Conservation (phyloP, 2,888 invertebrate species). For the Chymomyza procnemis region DNA sequence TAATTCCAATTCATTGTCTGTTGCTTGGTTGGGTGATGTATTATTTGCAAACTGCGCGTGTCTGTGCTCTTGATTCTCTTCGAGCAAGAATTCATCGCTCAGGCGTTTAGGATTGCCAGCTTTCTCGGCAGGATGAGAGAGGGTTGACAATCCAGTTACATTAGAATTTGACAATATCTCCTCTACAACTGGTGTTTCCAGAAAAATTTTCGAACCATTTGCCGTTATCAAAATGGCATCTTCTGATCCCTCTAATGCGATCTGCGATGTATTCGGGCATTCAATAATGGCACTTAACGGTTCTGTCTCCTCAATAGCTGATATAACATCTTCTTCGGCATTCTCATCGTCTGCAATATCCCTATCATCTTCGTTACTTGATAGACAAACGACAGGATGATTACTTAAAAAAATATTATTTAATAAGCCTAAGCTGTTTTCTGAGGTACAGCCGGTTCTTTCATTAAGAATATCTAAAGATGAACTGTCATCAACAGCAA, state of each 20-base stretch:
- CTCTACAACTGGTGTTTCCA: slow-evolving; percentile 78
- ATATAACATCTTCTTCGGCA: slow-evolving; percentile 18
- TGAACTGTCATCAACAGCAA: slow-evolving; percentile 72
- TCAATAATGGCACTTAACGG: slow-evolving; percentile 17
- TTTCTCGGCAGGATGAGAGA: slow-evolving; percentile 43
- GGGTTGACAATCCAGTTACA: not conserved
- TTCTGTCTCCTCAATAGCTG: slow-evolving; percentile 2
- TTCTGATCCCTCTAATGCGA: slow-evolving; percentile 30
- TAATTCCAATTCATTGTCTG: not conserved
- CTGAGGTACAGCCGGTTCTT: slow-evolving; percentile 23
- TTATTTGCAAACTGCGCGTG: slow-evolving; percentile 19
- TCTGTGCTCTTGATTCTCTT: slow-evolving; percentile 48
- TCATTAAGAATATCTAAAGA: slow-evolving; percentile 69
- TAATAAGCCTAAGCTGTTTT: slow-evolving; percentile 38
- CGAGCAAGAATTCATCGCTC: slow-evolving; percentile 77
- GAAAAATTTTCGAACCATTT: slow-evolving; percentile 73
- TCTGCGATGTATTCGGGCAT: slow-evolving; percentile 55
- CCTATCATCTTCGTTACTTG: slow-evolving; percentile 34
- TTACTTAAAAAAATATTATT: slow-evolving; percentile 49
- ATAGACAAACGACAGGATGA: slow-evolving; percentile 13
- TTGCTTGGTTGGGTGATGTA: slow-evolving; percentile 2
- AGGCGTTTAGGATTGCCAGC: slow-evolving; percentile 76
- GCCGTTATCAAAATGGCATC: slow-evolving; percentile 62
- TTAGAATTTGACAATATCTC: slow-evolving; percentile 59
- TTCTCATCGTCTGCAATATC: slow-evolving; percentile 54